A percentile compares a stretch with the other conserved stretches of the same genome.
Evolutionary conservation across 2,797 vertebrate species (phyloP).

Genomic region (Lagocephalus sceleratus): DNA sequence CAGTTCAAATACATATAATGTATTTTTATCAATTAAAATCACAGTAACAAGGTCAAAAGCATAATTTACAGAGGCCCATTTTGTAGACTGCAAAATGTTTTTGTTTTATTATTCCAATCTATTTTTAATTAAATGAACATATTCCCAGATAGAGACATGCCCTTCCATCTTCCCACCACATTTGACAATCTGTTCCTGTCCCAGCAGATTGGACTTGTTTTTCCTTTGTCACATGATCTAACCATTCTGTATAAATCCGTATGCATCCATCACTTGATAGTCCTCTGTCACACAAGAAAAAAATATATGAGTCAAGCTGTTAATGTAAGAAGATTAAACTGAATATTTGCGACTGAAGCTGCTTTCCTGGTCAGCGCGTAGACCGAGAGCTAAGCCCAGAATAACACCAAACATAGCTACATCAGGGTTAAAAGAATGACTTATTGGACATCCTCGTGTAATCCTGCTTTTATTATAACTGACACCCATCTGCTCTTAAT

Average conservation of each 20-base stretch:
- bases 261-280: constrained; percentile 49
- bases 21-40: too few relatives aligned
- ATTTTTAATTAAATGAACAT: too few relatives aligned
- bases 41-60: too few relatives aligned
- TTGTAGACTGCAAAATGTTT: too few relatives aligned
- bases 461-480: constrained; percentile 41
- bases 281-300: constrained; percentile 52
- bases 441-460: constrained; percentile 34
- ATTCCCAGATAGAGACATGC: neutral
- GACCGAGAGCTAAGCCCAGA: constrained; percentile 42
- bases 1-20: too few relatives aligned
- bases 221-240: constrained; percentile 25
- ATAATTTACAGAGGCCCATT: too few relatives aligned
- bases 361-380: constrained; percentile 60
- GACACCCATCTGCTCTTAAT: constrained; percentile 26
- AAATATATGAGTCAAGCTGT: constrained; percentile 59
- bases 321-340: constrained; percentile 69
- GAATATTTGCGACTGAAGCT: constrained; percentile 65
- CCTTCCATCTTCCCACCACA: constrained; percentile 18
- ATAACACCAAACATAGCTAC: constrained; percentile 39
- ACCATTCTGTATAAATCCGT: constrained; percentile 50
- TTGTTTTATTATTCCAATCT: too few relatives aligned
- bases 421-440: constrained; percentile 41
- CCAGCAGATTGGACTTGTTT: constrained; percentile 35
- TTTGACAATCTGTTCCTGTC: constrained; percentile 35